A percentile compares a stretch with the other conserved stretches of the same genome.
phyloP scores from a whole-genome alignment of 2,797 vertebrate genomes.

The Setipinna tenuifilis region DNA sequence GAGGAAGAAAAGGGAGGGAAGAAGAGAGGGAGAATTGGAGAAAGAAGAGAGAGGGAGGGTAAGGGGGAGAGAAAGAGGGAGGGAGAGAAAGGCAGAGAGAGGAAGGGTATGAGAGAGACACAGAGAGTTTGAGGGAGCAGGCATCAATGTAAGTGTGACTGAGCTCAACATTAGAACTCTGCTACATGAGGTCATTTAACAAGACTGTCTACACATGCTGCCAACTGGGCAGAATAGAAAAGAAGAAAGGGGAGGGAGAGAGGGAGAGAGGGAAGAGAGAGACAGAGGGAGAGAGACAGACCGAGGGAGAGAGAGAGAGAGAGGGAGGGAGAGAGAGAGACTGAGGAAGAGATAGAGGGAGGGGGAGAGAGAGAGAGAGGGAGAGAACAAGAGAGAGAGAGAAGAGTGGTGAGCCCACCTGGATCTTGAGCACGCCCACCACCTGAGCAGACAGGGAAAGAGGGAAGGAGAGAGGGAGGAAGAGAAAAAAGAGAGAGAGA shows the following conservation, averaged over 20 bases:
- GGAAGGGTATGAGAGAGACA: not conserved
- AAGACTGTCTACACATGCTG: no score
- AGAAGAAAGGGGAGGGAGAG: no score
- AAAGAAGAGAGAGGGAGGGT: not conserved
- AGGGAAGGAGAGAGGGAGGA: conserved; percentile 21
- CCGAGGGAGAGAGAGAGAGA: not conserved
- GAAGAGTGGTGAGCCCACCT: conserved; percentile 74
- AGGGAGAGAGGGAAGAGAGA: no score
- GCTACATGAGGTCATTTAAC: no score
- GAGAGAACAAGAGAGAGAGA: not conserved
- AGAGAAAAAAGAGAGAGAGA: not conserved
- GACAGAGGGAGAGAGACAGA: not conserved
- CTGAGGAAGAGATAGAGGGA: not conserved
- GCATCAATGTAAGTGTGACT: no score
- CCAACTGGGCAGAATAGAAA: no score
- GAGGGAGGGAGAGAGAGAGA: not conserved
- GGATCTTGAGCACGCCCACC: conserved; percentile 98
- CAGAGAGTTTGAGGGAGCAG: conserved; percentile 18
- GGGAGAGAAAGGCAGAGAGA: conserved; percentile 25
- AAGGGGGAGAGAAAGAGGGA: not conserved
- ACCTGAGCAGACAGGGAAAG: conserved; percentile 79
- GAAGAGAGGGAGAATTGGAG: not conserved
- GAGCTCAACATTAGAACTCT: no score
- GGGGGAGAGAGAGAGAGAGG: not conserved
- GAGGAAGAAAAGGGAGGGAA: not conserved